phyloP scores from a whole-genome alignment of 2,113 vertebrate species.

The Passerina amoena region DNA sequence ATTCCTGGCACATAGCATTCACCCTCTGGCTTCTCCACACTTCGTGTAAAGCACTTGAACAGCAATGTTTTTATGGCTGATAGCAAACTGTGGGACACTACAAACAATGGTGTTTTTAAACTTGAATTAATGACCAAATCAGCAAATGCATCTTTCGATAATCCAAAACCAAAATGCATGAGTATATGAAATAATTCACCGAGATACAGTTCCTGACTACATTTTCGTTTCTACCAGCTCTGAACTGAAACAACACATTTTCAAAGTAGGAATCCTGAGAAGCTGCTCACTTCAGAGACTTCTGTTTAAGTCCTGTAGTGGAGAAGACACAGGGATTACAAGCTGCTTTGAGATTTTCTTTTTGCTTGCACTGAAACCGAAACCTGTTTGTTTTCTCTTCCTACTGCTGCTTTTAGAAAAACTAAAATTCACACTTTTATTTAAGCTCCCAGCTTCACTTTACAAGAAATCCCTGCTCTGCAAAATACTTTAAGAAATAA shows the following conservation, averaged over 20 bases:
- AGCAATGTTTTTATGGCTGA: rapidly evolving
- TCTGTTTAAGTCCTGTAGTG: not conserved
- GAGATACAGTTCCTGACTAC: not conserved
- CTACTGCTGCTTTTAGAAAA: not conserved
- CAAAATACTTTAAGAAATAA: not conserved
- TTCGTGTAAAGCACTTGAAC: not conserved
- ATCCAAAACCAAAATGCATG: not conserved
- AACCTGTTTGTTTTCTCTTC: not conserved
- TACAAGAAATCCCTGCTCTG: not conserved
- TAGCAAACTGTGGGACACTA: not conserved
- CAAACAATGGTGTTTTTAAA: not conserved
- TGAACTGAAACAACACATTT: not conserved
- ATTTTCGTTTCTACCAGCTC: not conserved
- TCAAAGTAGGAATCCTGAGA: not conserved
- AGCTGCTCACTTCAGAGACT: not conserved
- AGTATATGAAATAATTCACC: not conserved
- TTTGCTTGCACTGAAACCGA: not conserved
- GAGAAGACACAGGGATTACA: not conserved
- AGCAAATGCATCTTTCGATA: not conserved
- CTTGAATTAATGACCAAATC: not conserved
- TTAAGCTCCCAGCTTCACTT: not conserved
- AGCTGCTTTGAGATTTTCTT: not conserved
- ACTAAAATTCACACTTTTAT: not conserved
- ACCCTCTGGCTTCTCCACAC: rapidly evolving
- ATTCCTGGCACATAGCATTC: not conserved